These are phyloP conservation scores for Dermatophagoides farinae DNA, from an alignment of 1,140 invertebrate genomes.

Conservation along the genomic window DNA sequence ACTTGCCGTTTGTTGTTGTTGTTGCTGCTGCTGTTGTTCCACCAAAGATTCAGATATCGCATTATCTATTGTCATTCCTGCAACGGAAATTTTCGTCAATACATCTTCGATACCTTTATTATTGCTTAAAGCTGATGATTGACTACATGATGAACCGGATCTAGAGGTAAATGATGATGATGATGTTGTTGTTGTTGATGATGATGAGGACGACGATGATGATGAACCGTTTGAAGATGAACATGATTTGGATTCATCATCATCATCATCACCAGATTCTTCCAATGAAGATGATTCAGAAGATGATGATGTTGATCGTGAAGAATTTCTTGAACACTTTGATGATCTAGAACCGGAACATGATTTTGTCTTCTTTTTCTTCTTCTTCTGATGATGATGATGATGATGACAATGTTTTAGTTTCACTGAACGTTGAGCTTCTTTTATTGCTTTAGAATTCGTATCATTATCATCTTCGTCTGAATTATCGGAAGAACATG, in stretches of 20 bases:
- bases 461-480: background rate
- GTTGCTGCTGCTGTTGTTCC: too few relatives aligned
- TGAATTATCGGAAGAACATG: background rate
- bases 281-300: conserved; percentile 8
- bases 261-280: background rate
- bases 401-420: background rate
- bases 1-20: too few relatives aligned
- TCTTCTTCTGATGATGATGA: background rate
- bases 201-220: background rate
- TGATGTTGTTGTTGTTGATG: background rate
- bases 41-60: too few relatives aligned
- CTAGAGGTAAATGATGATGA: background rate
- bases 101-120: background rate
- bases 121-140: background rate
- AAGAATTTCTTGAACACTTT: background rate
- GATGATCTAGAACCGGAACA: background rate
- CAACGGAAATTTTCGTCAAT: background rate
- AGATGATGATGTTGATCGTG: background rate
- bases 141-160: background rate
- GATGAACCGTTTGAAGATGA: background rate
- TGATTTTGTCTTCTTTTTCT: conserved; percentile 1
- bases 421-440: background rate
- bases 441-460: background rate
- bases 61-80: too few relatives aligned
- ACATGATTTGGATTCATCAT: background rate